Conservation (phyloP, 2,113 vertebrate genomes). For the Podarcis cretensis region DNA sequence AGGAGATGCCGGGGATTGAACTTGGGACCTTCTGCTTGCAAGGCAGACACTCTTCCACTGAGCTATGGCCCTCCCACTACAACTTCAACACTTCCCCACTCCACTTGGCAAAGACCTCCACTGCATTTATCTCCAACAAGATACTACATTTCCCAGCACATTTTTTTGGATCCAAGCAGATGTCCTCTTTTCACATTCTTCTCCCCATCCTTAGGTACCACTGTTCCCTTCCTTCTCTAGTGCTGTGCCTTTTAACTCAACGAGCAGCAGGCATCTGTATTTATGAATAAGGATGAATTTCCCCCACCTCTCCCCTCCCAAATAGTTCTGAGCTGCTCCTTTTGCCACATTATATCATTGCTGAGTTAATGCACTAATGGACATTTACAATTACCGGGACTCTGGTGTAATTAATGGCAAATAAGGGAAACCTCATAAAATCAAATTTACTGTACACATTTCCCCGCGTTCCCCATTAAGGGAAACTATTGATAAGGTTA, state of each 20-base stretch:
- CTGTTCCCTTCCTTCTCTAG: accelerated
- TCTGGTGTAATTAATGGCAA: conserved; percentile 62
- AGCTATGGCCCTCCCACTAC: too few relatives aligned
- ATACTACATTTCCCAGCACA: too few relatives aligned
- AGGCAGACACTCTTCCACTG: too few relatives aligned
- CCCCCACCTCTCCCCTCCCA: not conserved
- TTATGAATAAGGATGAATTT: not conserved
- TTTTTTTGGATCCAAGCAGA: accelerated
- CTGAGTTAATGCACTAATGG: conserved; percentile 69
- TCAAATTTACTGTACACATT: conserved; percentile 58
- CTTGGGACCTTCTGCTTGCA: too few relatives aligned
- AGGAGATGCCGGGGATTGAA: too few relatives aligned
- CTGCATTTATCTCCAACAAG: too few relatives aligned
- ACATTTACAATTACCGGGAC: conserved; percentile 56
- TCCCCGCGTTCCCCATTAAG: conserved; percentile 60
- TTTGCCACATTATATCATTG: conserved; percentile 32
- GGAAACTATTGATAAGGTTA: conserved; percentile 57
- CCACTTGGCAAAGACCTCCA: too few relatives aligned
- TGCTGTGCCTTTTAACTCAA: accelerated
- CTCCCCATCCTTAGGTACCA: not conserved
- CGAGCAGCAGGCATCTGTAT: not conserved
- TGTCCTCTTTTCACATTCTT: accelerated
- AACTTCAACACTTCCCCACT: too few relatives aligned
- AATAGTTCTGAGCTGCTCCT: not conserved
- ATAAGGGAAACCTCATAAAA: conserved; percentile 65